Conservation (phyloP, 2,888 invertebrate species). For the Leptothorax acervorum region DNA sequence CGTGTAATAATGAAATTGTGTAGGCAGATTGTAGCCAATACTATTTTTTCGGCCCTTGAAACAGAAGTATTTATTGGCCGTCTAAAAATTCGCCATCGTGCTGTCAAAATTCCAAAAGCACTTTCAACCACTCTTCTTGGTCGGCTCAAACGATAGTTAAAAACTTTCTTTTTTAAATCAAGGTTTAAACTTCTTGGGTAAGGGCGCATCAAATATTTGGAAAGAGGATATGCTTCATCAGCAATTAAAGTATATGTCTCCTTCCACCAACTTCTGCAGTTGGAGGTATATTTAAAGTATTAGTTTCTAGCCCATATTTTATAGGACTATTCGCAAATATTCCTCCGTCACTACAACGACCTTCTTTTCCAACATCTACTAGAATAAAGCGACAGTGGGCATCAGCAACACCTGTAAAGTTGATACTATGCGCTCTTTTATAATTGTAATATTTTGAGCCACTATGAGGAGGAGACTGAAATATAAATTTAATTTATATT, state of each 20-base stretch:
- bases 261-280: background rate
- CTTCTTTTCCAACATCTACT: conserved; percentile 9
- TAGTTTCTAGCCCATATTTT: background rate
- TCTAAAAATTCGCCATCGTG: conserved; percentile 15
- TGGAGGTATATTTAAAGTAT: background rate
- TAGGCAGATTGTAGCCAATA: conserved; percentile 3
- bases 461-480: too few relatives aligned
- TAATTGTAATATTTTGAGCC: background rate
- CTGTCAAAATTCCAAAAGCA: background rate
- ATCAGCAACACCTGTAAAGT: background rate
- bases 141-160: conserved; percentile 1
- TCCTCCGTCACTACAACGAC: conserved; percentile 7
- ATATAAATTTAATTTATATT: too few relatives aligned
- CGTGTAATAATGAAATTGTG: conserved; percentile 7
- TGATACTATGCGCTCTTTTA: background rate
- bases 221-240: background rate
- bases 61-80: conserved; percentile 5
- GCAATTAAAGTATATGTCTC: background rate
- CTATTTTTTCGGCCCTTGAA: background rate
- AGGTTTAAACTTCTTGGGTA: background rate
- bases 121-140: background rate
- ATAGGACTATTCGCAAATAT: background rate
- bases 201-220: conserved; percentile 1
- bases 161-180: conserved; percentile 6
- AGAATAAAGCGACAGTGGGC: background rate